Evolutionary conservation across 53 echinoderm and acorn worm species (phyloP).

Genomic region (Pentamera pediparva): DNA sequence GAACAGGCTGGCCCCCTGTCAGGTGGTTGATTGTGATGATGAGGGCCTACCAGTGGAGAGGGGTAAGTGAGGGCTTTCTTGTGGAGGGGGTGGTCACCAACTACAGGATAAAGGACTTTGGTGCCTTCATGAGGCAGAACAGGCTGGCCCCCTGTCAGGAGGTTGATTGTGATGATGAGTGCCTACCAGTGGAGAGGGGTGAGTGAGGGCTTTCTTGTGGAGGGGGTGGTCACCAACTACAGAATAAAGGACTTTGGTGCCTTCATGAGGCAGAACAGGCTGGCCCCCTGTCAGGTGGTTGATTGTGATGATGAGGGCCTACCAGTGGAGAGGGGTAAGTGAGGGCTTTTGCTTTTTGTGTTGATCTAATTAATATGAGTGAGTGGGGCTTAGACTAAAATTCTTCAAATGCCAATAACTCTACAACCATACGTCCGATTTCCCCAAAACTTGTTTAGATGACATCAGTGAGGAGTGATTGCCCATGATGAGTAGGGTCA

Average conservation of each 20-base stretch:
- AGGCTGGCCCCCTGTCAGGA: slow-evolving; percentile 79
- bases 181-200: slow-evolving; percentile 70
- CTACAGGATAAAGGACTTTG: slow-evolving; percentile 94
- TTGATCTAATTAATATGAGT: too few species aligned
- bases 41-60: slow-evolving; percentile 65
- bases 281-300: slow-evolving; percentile 72
- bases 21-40: slow-evolving; percentile 55
- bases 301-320: slow-evolving; percentile 59
- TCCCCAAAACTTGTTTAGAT: too few species aligned
- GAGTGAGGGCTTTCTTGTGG: background rate
- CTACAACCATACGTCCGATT: too few species aligned
- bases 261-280: slow-evolving; percentile 87
- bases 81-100: too few species aligned
- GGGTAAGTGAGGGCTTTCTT: slow-evolving; percentile 44
- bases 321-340: slow-evolving; percentile 71
- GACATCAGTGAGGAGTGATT: too few species aligned
- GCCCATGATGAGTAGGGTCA: too few species aligned
- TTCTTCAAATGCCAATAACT: too few species aligned
- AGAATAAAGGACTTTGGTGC: slow-evolving; percentile 93
- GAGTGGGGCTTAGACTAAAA: too few species aligned
- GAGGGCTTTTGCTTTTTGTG: too few species aligned
- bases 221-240: slow-evolving; percentile 97
- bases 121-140: slow-evolving; percentile 90
- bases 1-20: slow-evolving; percentile 80
- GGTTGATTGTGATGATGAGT: slow-evolving; percentile 58